phyloP scores from a whole-genome alignment of 1,140 invertebrate species.

The Cyclina sinensis region DNA sequence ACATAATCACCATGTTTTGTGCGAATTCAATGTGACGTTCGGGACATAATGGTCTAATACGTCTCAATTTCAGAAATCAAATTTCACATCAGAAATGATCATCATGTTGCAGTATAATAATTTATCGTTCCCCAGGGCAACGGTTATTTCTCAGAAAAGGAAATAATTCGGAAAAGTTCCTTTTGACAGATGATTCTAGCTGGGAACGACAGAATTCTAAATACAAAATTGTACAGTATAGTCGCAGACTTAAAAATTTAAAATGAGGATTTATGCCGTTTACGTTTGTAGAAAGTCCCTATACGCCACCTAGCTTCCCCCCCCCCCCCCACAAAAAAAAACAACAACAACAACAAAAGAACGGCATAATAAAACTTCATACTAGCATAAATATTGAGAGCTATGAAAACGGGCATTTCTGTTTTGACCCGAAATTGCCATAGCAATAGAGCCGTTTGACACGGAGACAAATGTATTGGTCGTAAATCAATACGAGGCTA shows the following conservation, averaged over 20 bases:
- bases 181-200: conserved; percentile 3
- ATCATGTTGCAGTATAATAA: conserved; percentile 43
- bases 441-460: not conserved
- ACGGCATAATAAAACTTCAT: not conserved
- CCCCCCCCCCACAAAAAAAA: no score
- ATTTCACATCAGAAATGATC: conserved; percentile 20
- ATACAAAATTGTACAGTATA: no score
- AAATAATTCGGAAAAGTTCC: conserved; percentile 49
- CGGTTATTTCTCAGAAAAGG: not conserved
- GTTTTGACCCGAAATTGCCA: not conserved
- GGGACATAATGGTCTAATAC: conserved; percentile 24
- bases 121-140: conserved; percentile 29
- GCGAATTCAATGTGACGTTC: conserved; percentile 38
- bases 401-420: not conserved
- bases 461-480: conserved; percentile 1
- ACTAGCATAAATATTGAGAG: not conserved
- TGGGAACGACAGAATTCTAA: not conserved
- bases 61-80: conserved; percentile 62
- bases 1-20: conserved; percentile 21
- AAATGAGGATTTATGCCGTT: no score
- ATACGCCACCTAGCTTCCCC: no score
- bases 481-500: not conserved
- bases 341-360: no score
- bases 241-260: no score
- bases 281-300: no score